A percentile compares a stretch with the other conserved stretches of the same genome.
These are phyloP conservation scores for Acanthosoma haemorrhoidale DNA, from an alignment of 2,888 invertebrate genomes.

Conservation along the genomic window DNA sequence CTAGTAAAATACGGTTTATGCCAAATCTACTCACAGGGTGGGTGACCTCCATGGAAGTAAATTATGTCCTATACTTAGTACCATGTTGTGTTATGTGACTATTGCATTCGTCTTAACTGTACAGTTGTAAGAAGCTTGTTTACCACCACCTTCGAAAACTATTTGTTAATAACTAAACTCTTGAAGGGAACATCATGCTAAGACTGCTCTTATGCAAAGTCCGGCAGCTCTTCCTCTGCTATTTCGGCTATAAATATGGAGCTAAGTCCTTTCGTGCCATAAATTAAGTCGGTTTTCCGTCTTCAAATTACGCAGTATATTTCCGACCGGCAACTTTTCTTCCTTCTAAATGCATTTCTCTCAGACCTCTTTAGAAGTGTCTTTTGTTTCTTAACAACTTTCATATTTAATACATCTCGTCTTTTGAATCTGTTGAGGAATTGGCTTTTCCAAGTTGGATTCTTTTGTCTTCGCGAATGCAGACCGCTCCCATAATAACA, in stretches of 20 bases:
- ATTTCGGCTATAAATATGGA: constrained; percentile 1
- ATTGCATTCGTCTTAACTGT: too few relatives aligned
- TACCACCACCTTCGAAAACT: too few relatives aligned
- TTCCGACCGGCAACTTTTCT: neutral
- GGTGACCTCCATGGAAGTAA: too few relatives aligned
- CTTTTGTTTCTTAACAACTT: neutral
- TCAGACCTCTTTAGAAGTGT: neutral
- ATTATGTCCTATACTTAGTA: too few relatives aligned
- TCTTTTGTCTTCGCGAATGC: neutral
- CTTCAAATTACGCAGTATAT: constrained; percentile 2
- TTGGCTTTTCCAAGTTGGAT: neutral
- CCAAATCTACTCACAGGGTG: too few relatives aligned
- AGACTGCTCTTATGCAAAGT: constrained; percentile 1
- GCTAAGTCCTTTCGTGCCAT: neutral
- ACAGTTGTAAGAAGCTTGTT: too few relatives aligned
- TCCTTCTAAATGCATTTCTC: neutral
- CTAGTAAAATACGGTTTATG: too few relatives aligned
- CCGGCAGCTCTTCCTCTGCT: neutral
- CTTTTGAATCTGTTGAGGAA: neutral
- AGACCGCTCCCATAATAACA: too few relatives aligned
- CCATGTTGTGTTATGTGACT: too few relatives aligned
- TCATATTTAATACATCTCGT: neutral
- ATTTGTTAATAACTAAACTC: too few relatives aligned
- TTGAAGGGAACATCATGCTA: too few relatives aligned
- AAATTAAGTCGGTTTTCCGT: constrained; percentile 4